phyloP scores from a whole-genome alignment of 2,888 invertebrate genomes.

The Eupeodes luniger region DNA sequence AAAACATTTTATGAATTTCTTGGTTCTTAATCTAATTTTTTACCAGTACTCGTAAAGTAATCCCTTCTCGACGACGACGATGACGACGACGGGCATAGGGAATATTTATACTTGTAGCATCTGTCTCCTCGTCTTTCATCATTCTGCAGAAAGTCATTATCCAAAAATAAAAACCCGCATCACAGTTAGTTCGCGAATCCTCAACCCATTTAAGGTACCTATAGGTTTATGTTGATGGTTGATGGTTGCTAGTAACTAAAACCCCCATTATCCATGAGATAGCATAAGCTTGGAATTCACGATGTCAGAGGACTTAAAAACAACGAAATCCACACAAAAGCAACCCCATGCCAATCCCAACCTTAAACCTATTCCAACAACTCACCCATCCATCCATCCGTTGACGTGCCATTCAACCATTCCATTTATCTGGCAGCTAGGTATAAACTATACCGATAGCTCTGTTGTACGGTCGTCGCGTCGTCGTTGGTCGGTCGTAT shows the following conservation, averaged over 20 bases:
- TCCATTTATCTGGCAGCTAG: slow-evolving; percentile 13
- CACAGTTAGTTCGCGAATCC: not conserved
- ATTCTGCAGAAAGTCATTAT: slow-evolving; percentile 65
- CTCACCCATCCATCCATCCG: slow-evolving; percentile 26
- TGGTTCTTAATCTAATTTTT: slow-evolving; percentile 12
- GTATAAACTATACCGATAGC: not conserved
- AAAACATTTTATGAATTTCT: slow-evolving; percentile 14
- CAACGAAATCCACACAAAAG: slow-evolving; percentile 71
- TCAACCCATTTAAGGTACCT: not conserved
- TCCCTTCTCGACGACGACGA: no score
- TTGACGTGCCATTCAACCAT: slow-evolving; percentile 53
- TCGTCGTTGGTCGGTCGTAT: not conserved
- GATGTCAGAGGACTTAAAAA: slow-evolving; percentile 62
- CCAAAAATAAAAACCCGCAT: slow-evolving; percentile 32
- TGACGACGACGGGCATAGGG: not conserved
- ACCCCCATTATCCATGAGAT: slow-evolving; percentile 3
- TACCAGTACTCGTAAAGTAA: not conserved
- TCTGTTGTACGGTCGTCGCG: no score
- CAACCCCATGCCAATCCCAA: slow-evolving; percentile 18
- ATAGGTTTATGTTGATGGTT: no score
- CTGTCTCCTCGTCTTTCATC: slow-evolving; percentile 32
- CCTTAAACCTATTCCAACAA: not conserved
- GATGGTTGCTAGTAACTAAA: not conserved
- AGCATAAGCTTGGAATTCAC: slow-evolving; percentile 13
- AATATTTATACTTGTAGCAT: slow-evolving; percentile 19